phyloP scores from a whole-genome alignment of 30 jellyfish, hydroid and myxozoan species.

The Rhopilema esculentum region DNA sequence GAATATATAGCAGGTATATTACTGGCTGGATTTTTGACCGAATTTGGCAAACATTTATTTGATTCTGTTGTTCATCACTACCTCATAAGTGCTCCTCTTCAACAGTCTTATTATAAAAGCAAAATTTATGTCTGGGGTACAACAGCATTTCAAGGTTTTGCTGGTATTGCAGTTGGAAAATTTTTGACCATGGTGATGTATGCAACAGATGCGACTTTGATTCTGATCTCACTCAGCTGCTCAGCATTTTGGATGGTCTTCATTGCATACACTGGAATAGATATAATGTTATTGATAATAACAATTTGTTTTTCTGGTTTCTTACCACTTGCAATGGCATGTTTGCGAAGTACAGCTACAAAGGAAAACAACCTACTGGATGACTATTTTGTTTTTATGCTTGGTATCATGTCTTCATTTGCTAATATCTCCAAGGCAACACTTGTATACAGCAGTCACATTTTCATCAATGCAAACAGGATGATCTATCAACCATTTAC shows the following conservation, averaged over 20 bases:
- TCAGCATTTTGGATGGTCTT: slow-evolving; percentile 65
- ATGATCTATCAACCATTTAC: slow-evolving; percentile 38
- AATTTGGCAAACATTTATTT: slow-evolving; percentile 28
- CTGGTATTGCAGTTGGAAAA: slow-evolving; percentile 9
- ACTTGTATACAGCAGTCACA: slow-evolving; percentile 22
- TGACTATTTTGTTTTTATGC: slow-evolving; percentile 16
- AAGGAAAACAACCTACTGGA: slow-evolving; percentile 20
- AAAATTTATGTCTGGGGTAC: slow-evolving; percentile 16
- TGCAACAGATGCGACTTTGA: slow-evolving; percentile 54
- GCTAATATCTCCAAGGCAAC: slow-evolving; percentile 24
- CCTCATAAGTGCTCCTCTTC: slow-evolving; percentile 27
- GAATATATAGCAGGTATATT: slow-evolving; percentile 53
- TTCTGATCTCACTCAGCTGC: slow-evolving; percentile 47
- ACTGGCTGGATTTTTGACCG: slow-evolving; percentile 40
- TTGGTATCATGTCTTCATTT: slow-evolving; percentile 24
- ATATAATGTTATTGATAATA: slow-evolving; percentile 16
- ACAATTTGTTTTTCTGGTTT: slow-evolving; percentile 47
- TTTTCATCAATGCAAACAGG: slow-evolving; percentile 17
- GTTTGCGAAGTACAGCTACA: slow-evolving; percentile 40
- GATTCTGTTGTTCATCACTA: slow-evolving; percentile 13
- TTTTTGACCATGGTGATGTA: slow-evolving; percentile 12
- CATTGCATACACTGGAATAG: slow-evolving; percentile 24
- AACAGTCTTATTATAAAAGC: slow-evolving; percentile 1
- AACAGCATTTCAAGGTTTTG: slow-evolving; percentile 38
- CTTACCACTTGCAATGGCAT: slow-evolving; percentile 45